phyloP scores from a whole-genome alignment of 1,140 invertebrate genomes.

The Sipha flava region DNA sequence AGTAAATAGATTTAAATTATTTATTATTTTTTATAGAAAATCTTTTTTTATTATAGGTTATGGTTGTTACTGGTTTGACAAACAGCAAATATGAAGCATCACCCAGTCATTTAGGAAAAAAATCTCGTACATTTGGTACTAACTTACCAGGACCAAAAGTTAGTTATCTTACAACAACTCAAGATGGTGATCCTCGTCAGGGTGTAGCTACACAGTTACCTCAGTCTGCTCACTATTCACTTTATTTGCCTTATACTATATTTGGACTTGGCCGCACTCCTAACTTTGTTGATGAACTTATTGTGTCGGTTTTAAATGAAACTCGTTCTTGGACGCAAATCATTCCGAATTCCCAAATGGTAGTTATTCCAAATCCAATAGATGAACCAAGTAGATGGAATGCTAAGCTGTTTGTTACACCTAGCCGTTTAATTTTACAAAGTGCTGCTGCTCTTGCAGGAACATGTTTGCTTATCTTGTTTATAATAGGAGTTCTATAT shows the following conservation, averaged over 20 bases:
- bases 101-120: conserved; percentile 61
- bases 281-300: conserved; percentile 90
- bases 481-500: conserved; percentile 80
- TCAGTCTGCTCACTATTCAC: conserved; percentile 82
- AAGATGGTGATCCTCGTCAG: conserved; percentile 63
- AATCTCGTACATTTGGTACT: conserved; percentile 71
- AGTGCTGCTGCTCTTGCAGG: conserved; percentile 82
- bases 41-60: conserved; percentile 48
- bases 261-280: conserved; percentile 94
- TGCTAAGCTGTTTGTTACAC: conserved; percentile 90
- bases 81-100: conserved; percentile 57
- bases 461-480: conserved; percentile 74
- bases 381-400: conserved; percentile 74
- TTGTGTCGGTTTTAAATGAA: conserved; percentile 66
- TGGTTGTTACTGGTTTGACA: conserved; percentile 77
- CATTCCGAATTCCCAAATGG: conserved; percentile 95
- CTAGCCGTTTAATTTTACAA: conserved; percentile 84
- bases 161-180: conserved; percentile 74
- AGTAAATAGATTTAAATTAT: conserved; percentile 32
- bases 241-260: conserved; percentile 87
- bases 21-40: neutral
- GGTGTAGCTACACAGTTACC: conserved; percentile 78
- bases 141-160: conserved; percentile 83
- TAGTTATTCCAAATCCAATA: conserved; percentile 82
- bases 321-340: conserved; percentile 76